Evolutionary conservation across 2,113 vertebrate species (phyloP).

Genomic region (Crotalus tigris): DNA sequence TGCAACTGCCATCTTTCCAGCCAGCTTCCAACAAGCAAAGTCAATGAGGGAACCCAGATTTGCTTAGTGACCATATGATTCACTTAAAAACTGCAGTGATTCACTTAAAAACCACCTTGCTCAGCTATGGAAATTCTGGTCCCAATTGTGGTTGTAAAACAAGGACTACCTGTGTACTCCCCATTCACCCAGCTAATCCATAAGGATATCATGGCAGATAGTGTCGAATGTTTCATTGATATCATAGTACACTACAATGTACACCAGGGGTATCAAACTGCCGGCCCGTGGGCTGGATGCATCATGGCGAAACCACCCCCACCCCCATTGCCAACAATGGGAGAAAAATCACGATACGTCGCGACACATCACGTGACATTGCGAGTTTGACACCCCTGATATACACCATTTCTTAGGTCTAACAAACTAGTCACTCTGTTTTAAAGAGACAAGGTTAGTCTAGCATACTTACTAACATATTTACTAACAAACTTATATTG

Average conservation of each 20-base stretch:
- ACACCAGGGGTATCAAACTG: neutral
- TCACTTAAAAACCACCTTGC: neutral
- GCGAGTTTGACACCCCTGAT: neutral
- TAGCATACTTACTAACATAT: neutral
- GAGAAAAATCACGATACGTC: no score
- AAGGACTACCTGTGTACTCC: neutral
- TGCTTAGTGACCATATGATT: neutral
- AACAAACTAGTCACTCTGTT: neutral
- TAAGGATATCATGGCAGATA: neutral
- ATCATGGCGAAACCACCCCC: no score
- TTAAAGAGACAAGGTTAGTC: neutral
- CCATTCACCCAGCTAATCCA: neutral
- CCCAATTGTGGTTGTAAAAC: neutral
- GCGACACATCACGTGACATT: no score
- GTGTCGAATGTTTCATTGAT: neutral
- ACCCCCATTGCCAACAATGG: no score
- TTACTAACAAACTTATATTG: neutral
- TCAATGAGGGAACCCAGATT: neutral
- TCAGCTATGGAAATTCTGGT: neutral
- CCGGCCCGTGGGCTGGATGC: fast-evolving
- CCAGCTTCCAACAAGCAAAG: neutral
- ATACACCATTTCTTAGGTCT: neutral
- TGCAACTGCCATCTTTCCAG: neutral
- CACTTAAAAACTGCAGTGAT: neutral
- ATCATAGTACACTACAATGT: neutral